Evolutionary conservation across 2,113 vertebrate species (phyloP), one percentile per base, ranked within the genome.

Genomic region (Synodontis membranacea): DNA sequence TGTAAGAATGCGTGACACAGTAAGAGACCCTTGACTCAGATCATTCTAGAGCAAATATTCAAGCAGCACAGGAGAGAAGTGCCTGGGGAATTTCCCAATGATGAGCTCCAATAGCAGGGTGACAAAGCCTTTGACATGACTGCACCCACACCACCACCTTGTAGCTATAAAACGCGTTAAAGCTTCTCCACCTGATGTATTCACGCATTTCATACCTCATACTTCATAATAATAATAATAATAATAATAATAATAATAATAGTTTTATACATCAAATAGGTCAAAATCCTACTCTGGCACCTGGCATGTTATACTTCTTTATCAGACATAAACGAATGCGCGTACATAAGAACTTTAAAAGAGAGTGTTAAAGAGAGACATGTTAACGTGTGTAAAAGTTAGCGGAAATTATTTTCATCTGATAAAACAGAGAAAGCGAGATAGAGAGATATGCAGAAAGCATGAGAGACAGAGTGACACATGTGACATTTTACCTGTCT

Each of bases 1-100:
- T 74, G 80, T 31, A 44, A 39, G 58, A 58, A 50, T 70, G 37
- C 58, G 14, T 66, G 80, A 79, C 21, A 75, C 81, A 58, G 21
- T 37, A 9, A 2, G 19, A 68, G 84, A 86, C 85, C 82, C 84
- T 81, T 88, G 87, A 89, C 88, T 89, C 85, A 89, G 86, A 89
- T 87, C 25, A 34, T 85, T 84, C 12, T 81, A 85, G 76, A 54
- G 78, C 48, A 86, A 31, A 88, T 83, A 68, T 87, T 84, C 17
- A 68, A 60, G 72, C 56, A 84, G 54, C 46, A 50, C 60, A 44
- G 42, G 68, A 56, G 54, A 42, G 19, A 82, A 44, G 34, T 64
- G 56, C 19, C 11, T 54, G 70, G 70, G 88, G 86, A 87, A 86
- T 85, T 78, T 87, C 86, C 88, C 88, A 31, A 50, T 50, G 23